These are phyloP conservation scores for Epirrita christyi DNA, from an alignment of 2,888 invertebrate genomes.

Conservation along the genomic window DNA sequence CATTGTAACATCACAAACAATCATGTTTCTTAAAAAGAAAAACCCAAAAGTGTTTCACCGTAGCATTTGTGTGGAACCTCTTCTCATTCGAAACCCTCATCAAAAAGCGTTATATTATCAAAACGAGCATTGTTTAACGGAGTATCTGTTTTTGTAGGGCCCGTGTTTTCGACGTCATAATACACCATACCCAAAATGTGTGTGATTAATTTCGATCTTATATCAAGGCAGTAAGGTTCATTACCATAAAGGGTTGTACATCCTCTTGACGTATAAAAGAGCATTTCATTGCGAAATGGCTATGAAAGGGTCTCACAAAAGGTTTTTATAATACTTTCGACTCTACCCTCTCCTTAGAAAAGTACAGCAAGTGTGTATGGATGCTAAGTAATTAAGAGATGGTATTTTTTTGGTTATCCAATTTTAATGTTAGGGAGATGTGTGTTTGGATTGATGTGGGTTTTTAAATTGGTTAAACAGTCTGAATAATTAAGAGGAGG, in stretches of 20 bases:
- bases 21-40: conserved; percentile 27
- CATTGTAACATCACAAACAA: background rate
- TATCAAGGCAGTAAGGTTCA: conserved; percentile 13
- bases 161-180: conserved; percentile 61
- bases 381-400: conserved; percentile 56
- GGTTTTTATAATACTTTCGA: conserved; percentile 78
- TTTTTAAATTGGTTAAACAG: conserved; percentile 34
- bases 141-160: conserved; percentile 69
- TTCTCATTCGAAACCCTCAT: conserved; percentile 50
- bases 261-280: conserved; percentile 72
- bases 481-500: conserved; percentile 34
- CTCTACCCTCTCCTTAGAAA: conserved; percentile 64
- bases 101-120: conserved; percentile 73
- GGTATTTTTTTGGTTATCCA: conserved; percentile 17
- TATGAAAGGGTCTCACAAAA: conserved; percentile 75
- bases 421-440: conserved; percentile 42
- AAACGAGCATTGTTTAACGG: conserved; percentile 72
- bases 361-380: conserved; percentile 52
- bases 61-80: conserved; percentile 44
- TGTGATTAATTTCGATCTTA: conserved; percentile 18
- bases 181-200: conserved; percentile 43
- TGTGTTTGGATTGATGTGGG: conserved; percentile 37
- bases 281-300: conserved; percentile 61
- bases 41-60: conserved; percentile 32
- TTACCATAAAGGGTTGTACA: conserved; percentile 24